phyloP scores from a whole-genome alignment of 1,140 invertebrate species.

The Pantala flavescens region DNA sequence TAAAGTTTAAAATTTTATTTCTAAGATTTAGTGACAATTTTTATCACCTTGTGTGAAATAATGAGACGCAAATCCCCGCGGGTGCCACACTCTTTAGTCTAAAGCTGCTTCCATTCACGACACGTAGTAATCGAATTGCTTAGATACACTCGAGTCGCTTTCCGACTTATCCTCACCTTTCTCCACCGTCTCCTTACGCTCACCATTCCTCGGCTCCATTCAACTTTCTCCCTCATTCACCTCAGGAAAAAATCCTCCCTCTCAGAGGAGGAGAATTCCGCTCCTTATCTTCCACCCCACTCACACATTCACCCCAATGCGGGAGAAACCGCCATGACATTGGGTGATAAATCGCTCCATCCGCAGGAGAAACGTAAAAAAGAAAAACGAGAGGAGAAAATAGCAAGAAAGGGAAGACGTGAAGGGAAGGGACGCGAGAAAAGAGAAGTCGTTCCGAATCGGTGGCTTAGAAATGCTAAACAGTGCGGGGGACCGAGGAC shows the following conservation, averaged over 20 bases:
- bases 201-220: background rate
- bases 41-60: too few relatives aligned
- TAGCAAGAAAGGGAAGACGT: background rate
- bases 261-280: too few relatives aligned
- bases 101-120: too few relatives aligned
- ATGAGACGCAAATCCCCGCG: too few relatives aligned
- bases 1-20: too few relatives aligned
- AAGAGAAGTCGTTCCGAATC: background rate
- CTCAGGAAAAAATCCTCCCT: too few relatives aligned
- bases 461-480: background rate
- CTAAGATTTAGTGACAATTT: too few relatives aligned
- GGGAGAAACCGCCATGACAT: background rate
- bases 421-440: background rate
- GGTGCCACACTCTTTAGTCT: too few relatives aligned
- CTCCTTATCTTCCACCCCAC: background rate
- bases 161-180: background rate
- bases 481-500: background rate
- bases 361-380: background rate
- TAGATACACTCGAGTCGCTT: background rate
- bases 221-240: background rate
- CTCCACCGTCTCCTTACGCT: background rate
- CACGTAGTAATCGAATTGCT: too few relatives aligned
- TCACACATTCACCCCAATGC: background rate
- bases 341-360: slow-evolving; percentile 1
- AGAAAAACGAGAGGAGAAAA: background rate